Base-by-base conservation (phyloP, 2,797 vertebrate species). In the Amniataba percoides region DNA sequence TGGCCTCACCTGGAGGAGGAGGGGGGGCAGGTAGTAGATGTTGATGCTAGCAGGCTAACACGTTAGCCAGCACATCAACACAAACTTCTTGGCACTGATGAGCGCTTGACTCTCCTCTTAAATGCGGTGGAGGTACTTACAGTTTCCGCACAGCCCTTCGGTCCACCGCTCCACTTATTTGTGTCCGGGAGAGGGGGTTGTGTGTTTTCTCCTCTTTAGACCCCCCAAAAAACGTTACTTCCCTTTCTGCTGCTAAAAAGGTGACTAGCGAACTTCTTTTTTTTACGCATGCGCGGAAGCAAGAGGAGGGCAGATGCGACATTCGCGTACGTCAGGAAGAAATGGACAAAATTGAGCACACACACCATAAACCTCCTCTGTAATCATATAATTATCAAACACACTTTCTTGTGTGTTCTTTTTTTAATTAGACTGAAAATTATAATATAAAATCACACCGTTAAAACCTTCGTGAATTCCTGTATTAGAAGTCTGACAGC, bases 271-370 rank as follows among this genome's bases (percentile, higher is more conserved):
- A 93, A 93, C 88, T 90, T 92, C 5, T 31, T 27, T 27, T 27
- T 89, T 88, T 86, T 49, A 81, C 93, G 93, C 89, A 8, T 91
- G 92, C 89, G 93, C 90, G 76, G 43, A 4, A 43, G 61, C 55
- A 39, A n/a, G 36, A 61, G 71, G 40, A 61, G 72, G 69, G 81
- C 78, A 83, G 81, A 85, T 87, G 82, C 77, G 83, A 58, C 18
- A 57, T 92, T 93, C 63, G 18, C 4, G 67, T 23, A 73, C 88
- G 78, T 92, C 81, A 74, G 69, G 69, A 59, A 6, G 12, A 61
- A 71, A 31, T 31, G 27, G 27, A 31, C 27, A 5, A 31, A 31
- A 31, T 5, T 31, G 27, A 31, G n/a, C n/a, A 31, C 27, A 31
- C 27, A 31, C 2, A 31, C 3, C 27, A 3, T 3, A 31, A 3